These are phyloP conservation scores for Streptopelia turtur DNA, from an alignment of 2,797 vertebrate species.

Conservation along the genomic window DNA sequence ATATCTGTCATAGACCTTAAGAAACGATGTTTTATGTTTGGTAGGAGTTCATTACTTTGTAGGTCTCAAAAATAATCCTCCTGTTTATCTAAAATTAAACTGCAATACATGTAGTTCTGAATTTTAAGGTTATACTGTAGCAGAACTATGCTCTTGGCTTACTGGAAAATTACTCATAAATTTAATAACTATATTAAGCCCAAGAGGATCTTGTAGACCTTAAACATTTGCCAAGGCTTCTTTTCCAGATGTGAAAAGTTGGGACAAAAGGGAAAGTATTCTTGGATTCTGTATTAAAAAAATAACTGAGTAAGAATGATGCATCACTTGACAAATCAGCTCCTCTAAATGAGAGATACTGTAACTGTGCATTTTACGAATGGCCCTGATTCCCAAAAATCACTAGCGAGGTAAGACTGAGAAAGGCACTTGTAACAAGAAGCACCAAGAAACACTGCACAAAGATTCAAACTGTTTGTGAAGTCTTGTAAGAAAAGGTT, in stretches of 20 bases:
- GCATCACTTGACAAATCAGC: background rate
- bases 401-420: background rate
- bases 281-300: background rate
- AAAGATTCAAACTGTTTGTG: background rate
- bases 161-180: constrained; percentile 51
- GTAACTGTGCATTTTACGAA: background rate
- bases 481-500: background rate
- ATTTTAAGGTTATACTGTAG: constrained; percentile 12
- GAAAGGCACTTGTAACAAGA: background rate
- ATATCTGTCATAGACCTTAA: background rate
- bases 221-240: constrained; percentile 31
- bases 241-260: constrained; percentile 51
- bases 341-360: background rate
- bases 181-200: constrained; percentile 60
- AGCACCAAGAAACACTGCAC: background rate
- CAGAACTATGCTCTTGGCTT: background rate
- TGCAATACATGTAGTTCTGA: background rate
- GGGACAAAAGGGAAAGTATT: constrained; percentile 13
- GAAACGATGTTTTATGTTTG: background rate
- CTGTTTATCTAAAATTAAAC: background rate
- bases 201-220: constrained; percentile 29
- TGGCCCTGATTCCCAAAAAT: background rate
- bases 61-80: background rate
- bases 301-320: background rate
- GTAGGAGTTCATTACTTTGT: background rate